These are phyloP conservation scores for Thelaira solivaga DNA, from an alignment of 2,888 invertebrate species.

Conservation along the genomic window DNA sequence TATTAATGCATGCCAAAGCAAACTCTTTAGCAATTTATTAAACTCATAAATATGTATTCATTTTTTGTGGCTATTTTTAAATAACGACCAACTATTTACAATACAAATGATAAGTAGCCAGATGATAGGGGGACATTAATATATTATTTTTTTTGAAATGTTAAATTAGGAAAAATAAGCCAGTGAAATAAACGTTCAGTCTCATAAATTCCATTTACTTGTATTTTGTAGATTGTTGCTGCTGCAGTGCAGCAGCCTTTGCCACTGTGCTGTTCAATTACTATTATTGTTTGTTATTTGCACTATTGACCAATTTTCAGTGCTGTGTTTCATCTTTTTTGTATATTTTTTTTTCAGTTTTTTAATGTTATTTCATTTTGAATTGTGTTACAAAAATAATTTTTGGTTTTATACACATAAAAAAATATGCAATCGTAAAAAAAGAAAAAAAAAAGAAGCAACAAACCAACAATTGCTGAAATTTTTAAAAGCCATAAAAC, in stretches of 20 bases:
- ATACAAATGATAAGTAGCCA: slow-evolving; percentile 5
- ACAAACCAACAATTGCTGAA: slow-evolving; percentile 15
- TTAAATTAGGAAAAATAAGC: slow-evolving; percentile 29
- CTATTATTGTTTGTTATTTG: slow-evolving; percentile 34
- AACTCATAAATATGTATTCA: slow-evolving; percentile 27
- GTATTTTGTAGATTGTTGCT: neutral
- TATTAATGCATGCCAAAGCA: neutral
- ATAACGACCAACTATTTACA: slow-evolving; percentile 46
- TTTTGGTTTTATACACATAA: slow-evolving; percentile 17
- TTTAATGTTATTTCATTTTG: neutral
- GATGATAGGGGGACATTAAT: slow-evolving; percentile 36
- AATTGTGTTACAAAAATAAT: slow-evolving; percentile 19
- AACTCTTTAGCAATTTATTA: neutral
- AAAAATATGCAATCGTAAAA: slow-evolving; percentile 15
- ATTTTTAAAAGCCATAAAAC: too few relatives aligned
- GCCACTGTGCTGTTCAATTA: neutral
- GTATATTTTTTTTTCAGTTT: neutral
- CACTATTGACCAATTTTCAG: slow-evolving; percentile 59
- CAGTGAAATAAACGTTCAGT: slow-evolving; percentile 15
- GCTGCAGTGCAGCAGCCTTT: neutral
- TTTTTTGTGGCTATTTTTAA: neutral
- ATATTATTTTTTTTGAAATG: slow-evolving; percentile 31
- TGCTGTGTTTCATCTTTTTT: slow-evolving; percentile 36
- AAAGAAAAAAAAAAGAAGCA: neutral
- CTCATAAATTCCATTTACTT: slow-evolving; percentile 25